These are phyloP conservation scores for Pogoniulus pusillus DNA, from an alignment of 2,797 vertebrate genomes.

Conservation along the genomic window DNA sequence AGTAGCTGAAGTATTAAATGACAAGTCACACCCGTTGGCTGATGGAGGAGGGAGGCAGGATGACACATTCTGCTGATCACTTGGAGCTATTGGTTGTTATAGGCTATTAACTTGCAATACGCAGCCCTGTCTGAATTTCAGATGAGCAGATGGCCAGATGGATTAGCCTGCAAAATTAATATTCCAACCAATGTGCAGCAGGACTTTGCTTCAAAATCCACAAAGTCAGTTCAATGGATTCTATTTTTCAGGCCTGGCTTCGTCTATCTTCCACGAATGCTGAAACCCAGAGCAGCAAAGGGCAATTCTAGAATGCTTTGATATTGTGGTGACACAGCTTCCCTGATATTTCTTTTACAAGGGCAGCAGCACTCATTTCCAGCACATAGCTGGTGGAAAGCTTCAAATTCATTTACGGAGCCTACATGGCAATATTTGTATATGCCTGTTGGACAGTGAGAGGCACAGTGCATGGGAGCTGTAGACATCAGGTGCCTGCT, in stretches of 20 bases:
- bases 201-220: slow-evolving; percentile 17
- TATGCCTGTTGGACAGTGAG: neutral
- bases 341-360: neutral
- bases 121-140: slow-evolving; percentile 55
- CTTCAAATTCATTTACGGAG: neutral
- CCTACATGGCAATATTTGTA: neutral
- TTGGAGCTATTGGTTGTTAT: slow-evolving; percentile 31
- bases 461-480: neutral
- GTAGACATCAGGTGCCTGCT: neutral
- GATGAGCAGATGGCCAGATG: slow-evolving; percentile 52
- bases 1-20: slow-evolving; percentile 48
- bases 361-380: neutral
- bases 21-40: slow-evolving; percentile 10
- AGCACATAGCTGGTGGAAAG: neutral
- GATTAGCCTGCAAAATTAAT: slow-evolving; percentile 64
- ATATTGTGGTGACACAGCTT: neutral
- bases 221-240: neutral
- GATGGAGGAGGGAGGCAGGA: slow-evolving; percentile 21
- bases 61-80: slow-evolving; percentile 39
- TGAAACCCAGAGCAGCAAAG: neutral
- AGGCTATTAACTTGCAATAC: slow-evolving; percentile 25
- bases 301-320: neutral
- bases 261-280: neutral
- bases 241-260: neutral
- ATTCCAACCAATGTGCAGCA: slow-evolving; percentile 14